Evolutionary conservation across 2,888 invertebrate species (phyloP).

Genomic region (Drosophila affinis): DNA sequence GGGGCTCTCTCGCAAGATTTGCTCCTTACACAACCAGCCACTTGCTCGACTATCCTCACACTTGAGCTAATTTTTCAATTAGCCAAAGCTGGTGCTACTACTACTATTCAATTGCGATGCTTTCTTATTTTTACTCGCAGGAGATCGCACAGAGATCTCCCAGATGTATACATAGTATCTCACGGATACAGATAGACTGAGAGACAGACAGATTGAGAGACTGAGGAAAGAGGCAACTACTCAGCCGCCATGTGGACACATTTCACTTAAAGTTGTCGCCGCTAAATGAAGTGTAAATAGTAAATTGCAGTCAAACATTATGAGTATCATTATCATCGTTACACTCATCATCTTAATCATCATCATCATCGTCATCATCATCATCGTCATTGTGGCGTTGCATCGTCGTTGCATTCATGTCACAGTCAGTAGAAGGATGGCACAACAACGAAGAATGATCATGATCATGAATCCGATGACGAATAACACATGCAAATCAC

Average conservation of each 20-base stretch:
- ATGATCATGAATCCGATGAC: constrained; percentile 68
- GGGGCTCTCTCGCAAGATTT: constrained; percentile 1
- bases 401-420: constrained; percentile 49
- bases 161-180: constrained; percentile 1
- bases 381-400: constrained; percentile 20
- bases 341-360: constrained; percentile 38
- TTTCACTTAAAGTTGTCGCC: constrained; percentile 76
- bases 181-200: constrained; percentile 15
- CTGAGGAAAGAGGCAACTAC: constrained; percentile 47
- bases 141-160: constrained; percentile 12
- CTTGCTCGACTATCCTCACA: constrained; percentile 38
- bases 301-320: constrained; percentile 76
- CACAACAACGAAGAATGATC: constrained; percentile 55
- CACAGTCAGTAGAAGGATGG: constrained; percentile 30
- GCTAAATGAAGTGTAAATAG: constrained; percentile 79
- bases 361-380: constrained; percentile 17
- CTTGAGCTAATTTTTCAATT: constrained; percentile 60
- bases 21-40: constrained; percentile 44
- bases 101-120: constrained; percentile 49
- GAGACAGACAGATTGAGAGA: not conserved
- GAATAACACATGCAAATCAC: constrained; percentile 76
- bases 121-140: constrained; percentile 29
- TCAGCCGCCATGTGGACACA: constrained; percentile 71
- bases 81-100: constrained; percentile 34
- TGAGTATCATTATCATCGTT: constrained; percentile 54